phyloP scores from a whole-genome alignment of 1,140 invertebrate species.

The Maconellicoccus hirsutus region DNA sequence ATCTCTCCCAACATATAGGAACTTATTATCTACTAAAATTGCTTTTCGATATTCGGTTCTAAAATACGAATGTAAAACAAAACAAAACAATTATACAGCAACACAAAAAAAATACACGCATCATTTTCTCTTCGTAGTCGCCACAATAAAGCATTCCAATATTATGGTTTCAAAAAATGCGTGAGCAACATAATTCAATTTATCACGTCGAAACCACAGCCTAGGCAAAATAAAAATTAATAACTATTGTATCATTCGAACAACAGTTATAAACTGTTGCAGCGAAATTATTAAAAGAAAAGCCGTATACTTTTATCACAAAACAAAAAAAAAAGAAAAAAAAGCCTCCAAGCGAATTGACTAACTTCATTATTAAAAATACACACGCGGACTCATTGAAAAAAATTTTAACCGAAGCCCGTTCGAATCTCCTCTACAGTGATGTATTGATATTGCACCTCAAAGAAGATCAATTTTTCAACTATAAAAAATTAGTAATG shows the following conservation, averaged over 20 bases:
- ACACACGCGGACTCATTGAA: too few species aligned
- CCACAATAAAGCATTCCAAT: background rate
- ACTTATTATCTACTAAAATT: background rate
- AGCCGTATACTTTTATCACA: background rate
- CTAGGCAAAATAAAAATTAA: conserved; percentile 7
- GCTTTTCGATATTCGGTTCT: background rate
- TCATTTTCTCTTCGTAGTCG: background rate
- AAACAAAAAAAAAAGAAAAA: background rate
- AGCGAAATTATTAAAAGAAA: background rate
- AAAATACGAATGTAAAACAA: too few species aligned
- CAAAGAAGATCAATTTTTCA: too few species aligned
- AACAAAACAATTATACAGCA: too few species aligned
- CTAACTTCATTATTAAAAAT: too few species aligned
- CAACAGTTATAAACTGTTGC: too few species aligned
- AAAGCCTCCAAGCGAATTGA: too few species aligned
- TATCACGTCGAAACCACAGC: conserved; percentile 19
- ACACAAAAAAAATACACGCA: too few species aligned
- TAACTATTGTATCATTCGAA: background rate
- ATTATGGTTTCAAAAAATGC: background rate
- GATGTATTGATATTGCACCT: too few species aligned
- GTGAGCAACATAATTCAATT: conserved; percentile 1
- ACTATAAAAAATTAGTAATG: too few species aligned
- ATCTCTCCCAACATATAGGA: background rate
- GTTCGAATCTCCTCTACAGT: too few species aligned
- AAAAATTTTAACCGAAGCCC: too few species aligned